Percentiles rank a stretch among this genome's conserved stretches.
Conservation (phyloP, 2,888 invertebrate genomes). For the Pardosa pseudoannulata region DNA sequence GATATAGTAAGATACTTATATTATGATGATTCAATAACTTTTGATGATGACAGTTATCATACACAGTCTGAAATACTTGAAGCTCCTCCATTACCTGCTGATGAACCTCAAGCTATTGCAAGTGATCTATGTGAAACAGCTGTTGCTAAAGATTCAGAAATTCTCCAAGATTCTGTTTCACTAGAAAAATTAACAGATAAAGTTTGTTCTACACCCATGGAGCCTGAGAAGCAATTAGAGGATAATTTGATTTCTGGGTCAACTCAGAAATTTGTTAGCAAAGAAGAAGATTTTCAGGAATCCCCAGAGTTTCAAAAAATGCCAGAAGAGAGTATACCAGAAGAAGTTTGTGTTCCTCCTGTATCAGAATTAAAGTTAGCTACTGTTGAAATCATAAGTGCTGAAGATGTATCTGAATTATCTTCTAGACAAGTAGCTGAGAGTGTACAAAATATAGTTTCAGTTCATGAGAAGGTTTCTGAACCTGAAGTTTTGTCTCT, state of each 20-base stretch:
- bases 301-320: no score
- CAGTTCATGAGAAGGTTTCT: not conserved
- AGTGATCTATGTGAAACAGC: not conserved
- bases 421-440: not conserved
- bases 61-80: not conserved
- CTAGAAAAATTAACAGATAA: no score
- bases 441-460: not conserved
- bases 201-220: no score
- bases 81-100: not conserved
- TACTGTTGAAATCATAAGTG: not conserved
- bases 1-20: slow-evolving; percentile 66
- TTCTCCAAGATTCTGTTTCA: no score
- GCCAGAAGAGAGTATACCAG: not conserved
- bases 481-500: not conserved
- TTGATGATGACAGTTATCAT: slow-evolving; percentile 31
- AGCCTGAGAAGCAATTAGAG: no score
- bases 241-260: no score
- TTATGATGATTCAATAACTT: slow-evolving; percentile 62
- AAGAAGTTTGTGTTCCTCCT: not conserved
- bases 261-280: no score
- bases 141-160: not conserved
- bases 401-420: not conserved
- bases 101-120: not conserved
- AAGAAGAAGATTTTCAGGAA: no score
- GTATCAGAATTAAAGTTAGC: not conserved